phyloP scores from a whole-genome alignment of 2,888 invertebrate genomes.

The Leptinotarsa haldemani region DNA sequence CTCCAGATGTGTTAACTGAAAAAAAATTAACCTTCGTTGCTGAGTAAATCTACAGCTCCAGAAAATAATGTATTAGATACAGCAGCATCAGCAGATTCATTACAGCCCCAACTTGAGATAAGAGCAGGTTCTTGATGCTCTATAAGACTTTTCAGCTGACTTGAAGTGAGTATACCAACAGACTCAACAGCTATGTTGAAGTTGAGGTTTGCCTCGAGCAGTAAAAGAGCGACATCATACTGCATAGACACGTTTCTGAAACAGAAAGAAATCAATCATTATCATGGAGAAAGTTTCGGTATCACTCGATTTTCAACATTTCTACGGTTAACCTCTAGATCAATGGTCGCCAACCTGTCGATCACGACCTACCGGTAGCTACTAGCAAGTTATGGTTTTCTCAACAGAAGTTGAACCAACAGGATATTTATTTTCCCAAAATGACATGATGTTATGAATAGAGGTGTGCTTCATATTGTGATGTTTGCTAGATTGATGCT shows the following conservation, averaged over 20 bases:
- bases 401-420: too few species aligned
- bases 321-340: too few species aligned
- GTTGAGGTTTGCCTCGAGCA: neutral
- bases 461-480: too few species aligned
- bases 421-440: too few species aligned
- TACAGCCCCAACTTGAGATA: neutral
- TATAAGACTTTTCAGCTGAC: neutral
- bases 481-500: too few species aligned
- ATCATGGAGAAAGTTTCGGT: too few species aligned
- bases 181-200: slow-evolving; percentile 1
- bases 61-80: neutral
- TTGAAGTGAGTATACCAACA: neutral
- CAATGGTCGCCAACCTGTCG: too few species aligned
- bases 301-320: too few species aligned
- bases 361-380: too few species aligned
- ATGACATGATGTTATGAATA: too few species aligned
- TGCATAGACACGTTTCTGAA: neutral
- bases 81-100: neutral
- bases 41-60: neutral
- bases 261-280: neutral
- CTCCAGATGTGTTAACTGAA: too few species aligned
- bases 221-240: neutral
- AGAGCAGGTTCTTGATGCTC: neutral
- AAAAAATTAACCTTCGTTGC: neutral
- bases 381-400: too few species aligned